A percentile compares a stretch with the other conserved stretches of the same genome.
These are phyloP conservation scores for Decapterus maruadsi DNA, from an alignment of 2,797 vertebrate genomes.

Conservation along the genomic window DNA sequence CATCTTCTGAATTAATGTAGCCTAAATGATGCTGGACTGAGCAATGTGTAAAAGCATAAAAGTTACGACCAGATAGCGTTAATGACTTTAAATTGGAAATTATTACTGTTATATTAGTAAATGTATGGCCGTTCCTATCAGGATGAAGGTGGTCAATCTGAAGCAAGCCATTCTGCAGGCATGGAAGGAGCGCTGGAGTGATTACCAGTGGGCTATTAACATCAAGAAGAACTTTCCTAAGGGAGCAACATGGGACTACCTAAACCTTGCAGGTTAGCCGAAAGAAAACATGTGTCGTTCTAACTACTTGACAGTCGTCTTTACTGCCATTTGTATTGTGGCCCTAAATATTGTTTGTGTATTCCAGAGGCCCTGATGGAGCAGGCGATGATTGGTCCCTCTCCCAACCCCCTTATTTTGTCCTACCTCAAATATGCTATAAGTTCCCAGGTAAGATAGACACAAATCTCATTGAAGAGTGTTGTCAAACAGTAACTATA, in stretches of 20 bases:
- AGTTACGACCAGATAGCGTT: background rate
- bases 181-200: constrained; percentile 99
- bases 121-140: constrained; percentile 40
- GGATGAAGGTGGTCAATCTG: constrained; percentile 97
- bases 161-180: constrained; percentile 98
- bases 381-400: constrained; percentile 97
- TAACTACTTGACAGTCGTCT: background rate
- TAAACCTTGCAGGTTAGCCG: constrained; percentile 92
- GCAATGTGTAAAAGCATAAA: background rate
- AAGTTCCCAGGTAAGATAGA: constrained; percentile 92
- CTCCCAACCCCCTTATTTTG: constrained; percentile 96
- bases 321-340: background rate
- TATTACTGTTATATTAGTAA: background rate
- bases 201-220: constrained; percentile 98
- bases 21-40: background rate
- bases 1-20: background rate
- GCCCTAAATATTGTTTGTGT: constrained; percentile 1
- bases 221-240: constrained; percentile 98
- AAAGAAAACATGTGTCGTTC: background rate
- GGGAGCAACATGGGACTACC: constrained; percentile 96
- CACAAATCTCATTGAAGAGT: background rate
- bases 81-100: background rate
- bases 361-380: constrained; percentile 94
- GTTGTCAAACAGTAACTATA: background rate
- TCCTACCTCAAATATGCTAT: constrained; percentile 98